Evolutionary conservation across 2,888 invertebrate genomes (phyloP).

Genomic region (Hypselothyrea guttata): DNA sequence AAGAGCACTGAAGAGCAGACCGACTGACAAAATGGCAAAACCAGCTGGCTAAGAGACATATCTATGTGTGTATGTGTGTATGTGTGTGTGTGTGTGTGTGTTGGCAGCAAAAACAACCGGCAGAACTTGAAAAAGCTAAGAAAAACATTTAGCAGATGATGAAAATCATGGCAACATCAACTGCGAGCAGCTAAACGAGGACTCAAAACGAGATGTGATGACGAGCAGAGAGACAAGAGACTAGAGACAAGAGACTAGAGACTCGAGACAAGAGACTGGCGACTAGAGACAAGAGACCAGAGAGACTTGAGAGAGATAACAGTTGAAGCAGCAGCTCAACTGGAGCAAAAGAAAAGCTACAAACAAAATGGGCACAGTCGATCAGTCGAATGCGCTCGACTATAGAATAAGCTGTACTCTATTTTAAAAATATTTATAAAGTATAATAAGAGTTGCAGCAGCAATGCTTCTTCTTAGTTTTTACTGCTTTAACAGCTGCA

Average conservation of each 20-base stretch:
- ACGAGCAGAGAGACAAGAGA: conserved; percentile 25
- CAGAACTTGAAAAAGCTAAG: conserved; percentile 69
- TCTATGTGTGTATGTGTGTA: neutral
- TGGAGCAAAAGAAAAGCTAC: no score
- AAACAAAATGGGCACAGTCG: no score
- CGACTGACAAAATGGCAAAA: conserved; percentile 28
- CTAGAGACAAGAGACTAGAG: no score
- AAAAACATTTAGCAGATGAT: conserved; percentile 74
- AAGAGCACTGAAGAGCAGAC: conserved; percentile 31
- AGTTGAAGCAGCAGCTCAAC: neutral
- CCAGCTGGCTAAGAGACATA: conserved; percentile 38
- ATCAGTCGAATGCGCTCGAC: no score
- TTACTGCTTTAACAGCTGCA: no score
- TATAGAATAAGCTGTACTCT: no score
- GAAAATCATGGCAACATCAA: conserved; percentile 74
- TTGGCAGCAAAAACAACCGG: conserved; percentile 36
- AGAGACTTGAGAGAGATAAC: conserved; percentile 9
- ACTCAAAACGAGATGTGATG: conserved; percentile 25
- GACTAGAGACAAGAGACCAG: conserved; percentile 1
- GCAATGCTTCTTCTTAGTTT: no score
- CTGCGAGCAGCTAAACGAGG: conserved; percentile 30
- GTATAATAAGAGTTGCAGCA: no score
- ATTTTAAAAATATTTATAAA: no score
- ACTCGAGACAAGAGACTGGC: no score
- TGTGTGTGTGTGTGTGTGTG: neutral